A percentile compares a stretch with the other conserved stretches of the same genome.
Conservation (phyloP, 2,797 vertebrate species). For the Rhabdomys pumilio region DNA sequence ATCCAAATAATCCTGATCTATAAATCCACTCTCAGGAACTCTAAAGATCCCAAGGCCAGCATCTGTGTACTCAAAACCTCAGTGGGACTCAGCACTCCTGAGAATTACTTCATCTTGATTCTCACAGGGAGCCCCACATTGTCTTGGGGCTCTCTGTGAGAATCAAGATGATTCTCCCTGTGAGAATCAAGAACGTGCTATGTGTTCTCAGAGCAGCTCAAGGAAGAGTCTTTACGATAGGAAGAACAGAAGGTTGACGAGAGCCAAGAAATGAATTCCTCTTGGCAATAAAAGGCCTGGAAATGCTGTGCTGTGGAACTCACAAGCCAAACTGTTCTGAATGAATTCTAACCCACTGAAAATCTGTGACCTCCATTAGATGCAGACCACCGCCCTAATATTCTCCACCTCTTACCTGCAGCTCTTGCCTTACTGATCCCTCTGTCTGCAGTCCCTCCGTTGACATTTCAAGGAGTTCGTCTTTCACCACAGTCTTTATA, state of each 20-base stretch:
- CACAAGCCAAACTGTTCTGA: neutral
- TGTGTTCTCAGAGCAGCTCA: neutral
- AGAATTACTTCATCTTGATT: slow-evolving; percentile 39
- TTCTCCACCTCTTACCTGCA: neutral
- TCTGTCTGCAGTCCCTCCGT: slow-evolving; percentile 1
- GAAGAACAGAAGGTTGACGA: slow-evolving; percentile 32
- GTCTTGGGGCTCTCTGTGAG: neutral
- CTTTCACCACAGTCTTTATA: neutral
- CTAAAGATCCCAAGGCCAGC: slow-evolving; percentile 22
- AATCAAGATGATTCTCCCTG: too few relatives aligned
- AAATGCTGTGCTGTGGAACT: neutral
- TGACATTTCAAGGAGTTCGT: neutral
- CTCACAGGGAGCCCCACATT: neutral
- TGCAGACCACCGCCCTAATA: rapidly evolving
- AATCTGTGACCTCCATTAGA: neutral
- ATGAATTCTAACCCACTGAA: neutral
- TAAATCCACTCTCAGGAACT: slow-evolving; percentile 20
- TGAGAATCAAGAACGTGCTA: too few relatives aligned
- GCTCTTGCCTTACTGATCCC: neutral
- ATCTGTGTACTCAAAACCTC: slow-evolving; percentile 39
- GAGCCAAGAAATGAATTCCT: slow-evolving; percentile 4
- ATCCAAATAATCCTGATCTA: neutral
- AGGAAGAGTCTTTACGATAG: slow-evolving; percentile 19
- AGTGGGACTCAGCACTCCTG: neutral
- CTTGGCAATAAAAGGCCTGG: slow-evolving; percentile 27